A percentile compares a stretch with the other conserved stretches of the same genome.
phyloP scores from a whole-genome alignment of 2,888 invertebrate species.

The Tetanocera ferruginea region DNA sequence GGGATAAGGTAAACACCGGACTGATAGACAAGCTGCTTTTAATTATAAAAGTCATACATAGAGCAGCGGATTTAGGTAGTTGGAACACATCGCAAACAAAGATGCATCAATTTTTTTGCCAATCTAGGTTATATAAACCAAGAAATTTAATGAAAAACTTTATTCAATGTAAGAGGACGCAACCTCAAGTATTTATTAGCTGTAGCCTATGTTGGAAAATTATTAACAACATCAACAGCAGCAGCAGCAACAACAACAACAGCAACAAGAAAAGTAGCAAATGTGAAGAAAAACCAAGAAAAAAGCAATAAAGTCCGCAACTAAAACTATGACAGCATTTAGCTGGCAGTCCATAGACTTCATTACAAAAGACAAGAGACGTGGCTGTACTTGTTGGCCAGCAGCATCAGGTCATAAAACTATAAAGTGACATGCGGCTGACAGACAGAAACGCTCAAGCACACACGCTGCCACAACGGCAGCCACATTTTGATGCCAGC shows the following conservation, averaged over 20 bases:
- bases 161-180: neutral
- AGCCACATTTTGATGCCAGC: neutral
- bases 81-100: neutral
- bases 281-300: neutral
- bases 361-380: neutral
- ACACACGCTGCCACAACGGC: slow-evolving; percentile 2
- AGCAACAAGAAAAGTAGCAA: neutral
- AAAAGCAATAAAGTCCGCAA: neutral
- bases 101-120: neutral
- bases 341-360: slow-evolving; percentile 9
- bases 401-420: slow-evolving; percentile 41
- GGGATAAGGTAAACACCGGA: no score
- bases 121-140: slow-evolving; percentile 11
- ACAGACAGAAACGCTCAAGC: neutral
- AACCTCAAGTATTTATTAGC: slow-evolving; percentile 14
- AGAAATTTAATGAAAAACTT: neutral
- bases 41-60: no score
- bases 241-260: slow-evolving; percentile 19
- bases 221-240: slow-evolving; percentile 53
- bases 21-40: no score
- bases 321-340: slow-evolving; percentile 4
- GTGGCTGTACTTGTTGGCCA: slow-evolving; percentile 22
- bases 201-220: slow-evolving; percentile 17
- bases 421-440: slow-evolving; percentile 38
- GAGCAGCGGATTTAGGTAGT: no score